Base-by-base conservation (phyloP, 2,797 vertebrate species). In the Enteromius thamalakanensis region DNA sequence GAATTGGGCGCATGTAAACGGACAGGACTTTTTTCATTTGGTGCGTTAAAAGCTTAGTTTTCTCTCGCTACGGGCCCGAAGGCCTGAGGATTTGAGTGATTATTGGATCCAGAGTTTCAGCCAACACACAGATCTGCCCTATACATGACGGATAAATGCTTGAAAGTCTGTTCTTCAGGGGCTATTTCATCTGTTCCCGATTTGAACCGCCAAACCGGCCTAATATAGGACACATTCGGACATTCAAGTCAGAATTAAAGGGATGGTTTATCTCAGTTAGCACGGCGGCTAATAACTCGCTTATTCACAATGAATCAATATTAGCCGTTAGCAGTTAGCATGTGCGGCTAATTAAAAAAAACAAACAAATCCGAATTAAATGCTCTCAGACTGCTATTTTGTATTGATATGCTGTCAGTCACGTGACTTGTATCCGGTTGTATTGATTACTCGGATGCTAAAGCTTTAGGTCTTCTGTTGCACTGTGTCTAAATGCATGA, bases 251-350 rank as follows among this genome's bases (percentile, higher is more conserved):
- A n/a, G 85, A 90, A 86, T 92, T 91, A 60, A 86, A 23, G 23
- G 88, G 45, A 55, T 70, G 19, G 76, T 89, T 86, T 82, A 68
- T 77, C 49, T 60, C 53, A 79, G 89, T 78, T 89, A 84, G 88
- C 87, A 83, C 85, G 88, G 83, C 88, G 55, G 87, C 87, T 89
- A 88, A 68, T 26, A 84, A 76, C 72, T 75, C 81, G 23, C 79
- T 29, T 40, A 47, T 72, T 84, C 26, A 68, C 55, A 81, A 82
- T 76, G 72, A 81, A 83, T 86, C 83, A 71, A 80, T 68, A 67
- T 47, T 81, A 78, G 78, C 79, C 58, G 51, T 75, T 86, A 82
- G 89, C 83, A 40, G 37, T 62, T 74, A 80, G 84, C 81, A 64
- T 23, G 4, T 32, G 26, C 15, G 42, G 77, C 29, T 83, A 42